A percentile compares a stretch with the other conserved stretches of the same genome.
These are phyloP conservation scores for Balearica regulorum DNA, from an alignment of 2,797 vertebrate genomes.

Conservation along the genomic window DNA sequence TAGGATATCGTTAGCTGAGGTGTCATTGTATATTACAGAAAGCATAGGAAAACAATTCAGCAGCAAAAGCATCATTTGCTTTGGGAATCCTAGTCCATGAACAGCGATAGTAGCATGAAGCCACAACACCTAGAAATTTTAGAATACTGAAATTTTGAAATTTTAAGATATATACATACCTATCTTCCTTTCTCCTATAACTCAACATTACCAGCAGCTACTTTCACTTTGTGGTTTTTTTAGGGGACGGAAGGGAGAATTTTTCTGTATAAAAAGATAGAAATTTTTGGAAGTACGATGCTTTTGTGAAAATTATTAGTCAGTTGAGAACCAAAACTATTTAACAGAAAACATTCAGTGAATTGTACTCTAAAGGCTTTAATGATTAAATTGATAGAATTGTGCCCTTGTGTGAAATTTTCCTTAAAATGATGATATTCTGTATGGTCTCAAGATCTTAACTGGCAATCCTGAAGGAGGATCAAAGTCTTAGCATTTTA, in stretches of 20 bases:
- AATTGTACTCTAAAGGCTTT: neutral
- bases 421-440: neutral
- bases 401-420: neutral
- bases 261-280: neutral
- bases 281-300: neutral
- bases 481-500: conserved; percentile 34
- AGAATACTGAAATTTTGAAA: neutral
- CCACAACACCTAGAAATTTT: neutral
- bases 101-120: neutral
- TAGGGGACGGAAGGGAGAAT: accelerated
- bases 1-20: neutral
- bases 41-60: neutral
- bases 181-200: neutral
- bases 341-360: neutral
- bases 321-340: neutral
- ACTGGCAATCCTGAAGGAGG: neutral
- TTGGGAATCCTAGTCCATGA: neutral
- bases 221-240: neutral
- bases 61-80: neutral
- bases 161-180: accelerated
- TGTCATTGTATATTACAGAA: neutral
- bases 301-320: neutral
- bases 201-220: neutral
- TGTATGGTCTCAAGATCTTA: neutral
- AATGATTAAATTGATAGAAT: neutral